Conservation (phyloP, 2,888 invertebrate species). For the Onchidella celtica region DNA sequence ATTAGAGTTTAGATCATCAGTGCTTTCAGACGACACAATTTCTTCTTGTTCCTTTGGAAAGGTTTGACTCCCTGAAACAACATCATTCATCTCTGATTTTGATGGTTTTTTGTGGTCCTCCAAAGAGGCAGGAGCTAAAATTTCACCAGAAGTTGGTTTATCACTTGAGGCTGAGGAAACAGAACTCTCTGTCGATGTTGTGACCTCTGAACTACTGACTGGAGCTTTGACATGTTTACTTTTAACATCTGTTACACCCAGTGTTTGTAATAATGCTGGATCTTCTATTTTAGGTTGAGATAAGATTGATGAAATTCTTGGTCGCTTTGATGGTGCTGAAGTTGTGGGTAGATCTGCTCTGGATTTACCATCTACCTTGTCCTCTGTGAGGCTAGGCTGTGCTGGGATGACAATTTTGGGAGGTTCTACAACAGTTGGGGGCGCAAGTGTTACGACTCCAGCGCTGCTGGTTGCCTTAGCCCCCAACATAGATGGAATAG, state of each 20-base stretch:
- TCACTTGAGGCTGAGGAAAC: not conserved
- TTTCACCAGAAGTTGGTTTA: not conserved
- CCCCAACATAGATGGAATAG: not conserved
- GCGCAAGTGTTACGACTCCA: not conserved
- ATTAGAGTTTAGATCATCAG: not conserved
- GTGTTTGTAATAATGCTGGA: not conserved
- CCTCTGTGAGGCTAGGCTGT: too few relatives aligned
- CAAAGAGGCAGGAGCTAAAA: not conserved
- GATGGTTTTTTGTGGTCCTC: not conserved
- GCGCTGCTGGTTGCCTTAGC: not conserved
- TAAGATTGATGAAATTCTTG: conserved; percentile 44
- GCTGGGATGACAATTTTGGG: not conserved
- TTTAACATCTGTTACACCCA: not conserved
- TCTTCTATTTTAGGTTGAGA: conserved; percentile 44
- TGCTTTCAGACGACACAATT: not conserved
- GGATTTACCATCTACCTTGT: too few relatives aligned
- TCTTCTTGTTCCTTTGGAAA: not conserved
- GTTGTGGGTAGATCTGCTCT: not conserved
- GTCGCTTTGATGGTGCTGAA: conserved; percentile 32
- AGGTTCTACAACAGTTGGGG: not conserved
- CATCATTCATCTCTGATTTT: not conserved
- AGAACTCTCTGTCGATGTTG: too few relatives aligned
- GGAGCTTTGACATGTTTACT: not conserved
- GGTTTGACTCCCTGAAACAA: not conserved
- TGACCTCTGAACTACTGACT: too few relatives aligned